Evolutionary conservation across 2,888 invertebrate species (phyloP), one percentile per base, ranked within the genome.

Genomic region (Schizaphis graminum): DNA sequence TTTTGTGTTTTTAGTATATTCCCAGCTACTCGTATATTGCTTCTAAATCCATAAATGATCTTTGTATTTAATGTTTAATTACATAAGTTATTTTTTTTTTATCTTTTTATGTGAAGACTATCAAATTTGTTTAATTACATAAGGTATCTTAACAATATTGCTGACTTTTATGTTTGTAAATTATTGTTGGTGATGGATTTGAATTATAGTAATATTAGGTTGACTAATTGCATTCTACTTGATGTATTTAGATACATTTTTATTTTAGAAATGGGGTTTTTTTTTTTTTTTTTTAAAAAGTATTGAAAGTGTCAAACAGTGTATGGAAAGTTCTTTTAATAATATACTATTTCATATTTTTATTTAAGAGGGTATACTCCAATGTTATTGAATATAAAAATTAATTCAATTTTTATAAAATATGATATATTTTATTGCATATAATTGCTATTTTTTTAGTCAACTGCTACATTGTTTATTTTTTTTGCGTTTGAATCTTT

Each of bases 21-120:
- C 90, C 90, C 85, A 91, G 94, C 94, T 94, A 94, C 13, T 91
- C 41, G 5, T 94, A 90, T 91, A 86, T 35, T 94, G 94, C 94
- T 94, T 89, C 49, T 93, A 90, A 93, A 90, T 57, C 49, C 89
- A 85, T 92, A 35, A 49, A 49, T 61, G 28, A 92, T 57, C 86
- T 85, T 91, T 61, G 49, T 88, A 67, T 53, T 67, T 87, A 92
- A 16, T 67, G 53, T 87, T 49, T 67, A 41, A 61, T 35, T 49
- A 61, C 35, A 26, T 87, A 53, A 77, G 67, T 93, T 88, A 49
- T 77, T 56, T 56, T 92, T 56, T 92, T 16, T 77, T 92, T 67
- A 89, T 88, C n/a, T 77, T 44, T 11, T 28, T 61, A 91, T 86
- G n/a, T 92, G 86, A 28, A 91, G 35, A 85, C n/a, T 87, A 61